Conservation (phyloP, 2,797 vertebrate species). For the Arctocebus calabarensis region DNA sequence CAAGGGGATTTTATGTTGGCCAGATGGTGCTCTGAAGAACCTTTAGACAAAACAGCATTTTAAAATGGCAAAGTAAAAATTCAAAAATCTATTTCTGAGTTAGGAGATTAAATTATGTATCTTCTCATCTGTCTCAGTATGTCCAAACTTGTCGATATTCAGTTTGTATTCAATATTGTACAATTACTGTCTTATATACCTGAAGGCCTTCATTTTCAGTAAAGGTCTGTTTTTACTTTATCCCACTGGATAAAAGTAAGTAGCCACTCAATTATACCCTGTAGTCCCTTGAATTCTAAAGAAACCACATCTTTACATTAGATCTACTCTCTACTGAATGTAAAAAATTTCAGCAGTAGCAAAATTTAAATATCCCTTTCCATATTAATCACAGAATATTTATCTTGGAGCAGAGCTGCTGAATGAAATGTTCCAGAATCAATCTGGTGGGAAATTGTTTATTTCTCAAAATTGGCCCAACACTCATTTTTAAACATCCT, state of each 20-base stretch:
- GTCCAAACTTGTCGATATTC: background rate
- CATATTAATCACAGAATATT: slow-evolving; percentile 31
- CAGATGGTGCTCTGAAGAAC: slow-evolving; percentile 39
- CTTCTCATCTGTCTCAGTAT: background rate
- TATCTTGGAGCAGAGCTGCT: slow-evolving; percentile 28
- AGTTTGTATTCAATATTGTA: background rate
- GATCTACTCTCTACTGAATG: background rate
- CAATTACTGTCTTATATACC: background rate
- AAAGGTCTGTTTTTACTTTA: background rate
- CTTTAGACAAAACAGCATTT: slow-evolving; percentile 7
- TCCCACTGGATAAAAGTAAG: background rate
- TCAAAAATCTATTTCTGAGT: slow-evolving; percentile 37
- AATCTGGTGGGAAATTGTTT: slow-evolving; percentile 35
- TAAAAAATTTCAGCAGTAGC: slow-evolving; percentile 8
- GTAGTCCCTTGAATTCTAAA: background rate
- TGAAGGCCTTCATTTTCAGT: background rate
- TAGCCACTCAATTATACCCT: background rate
- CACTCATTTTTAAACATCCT: slow-evolving; percentile 19
- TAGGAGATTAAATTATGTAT: slow-evolving; percentile 11
- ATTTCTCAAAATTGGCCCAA: slow-evolving; percentile 51
- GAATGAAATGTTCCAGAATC: slow-evolving; percentile 26
- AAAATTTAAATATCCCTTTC: background rate
- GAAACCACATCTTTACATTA: background rate
- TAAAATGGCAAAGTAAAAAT: background rate
- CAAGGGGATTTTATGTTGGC: background rate